Evolutionary conservation across 2,113 vertebrate genomes (phyloP).

Genomic region (Zapornia atra): DNA sequence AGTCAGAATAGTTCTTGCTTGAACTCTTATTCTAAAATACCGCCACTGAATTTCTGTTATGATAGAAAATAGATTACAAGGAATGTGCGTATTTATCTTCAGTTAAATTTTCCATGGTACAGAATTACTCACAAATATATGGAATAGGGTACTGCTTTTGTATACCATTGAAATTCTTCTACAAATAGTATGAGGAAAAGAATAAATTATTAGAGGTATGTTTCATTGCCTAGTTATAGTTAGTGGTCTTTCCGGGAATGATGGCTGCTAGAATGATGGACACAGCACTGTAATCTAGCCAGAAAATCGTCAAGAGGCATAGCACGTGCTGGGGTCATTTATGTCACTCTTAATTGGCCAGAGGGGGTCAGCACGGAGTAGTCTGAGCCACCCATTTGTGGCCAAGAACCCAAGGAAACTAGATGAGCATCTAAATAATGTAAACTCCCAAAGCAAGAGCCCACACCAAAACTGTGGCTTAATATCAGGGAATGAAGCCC

Average conservation of each 20-base stretch:
- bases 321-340: not conserved
- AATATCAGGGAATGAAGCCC: not conserved
- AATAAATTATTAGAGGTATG: not conserved
- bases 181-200: not conserved
- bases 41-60: not conserved
- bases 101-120: not conserved
- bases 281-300: not conserved
- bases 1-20: not conserved
- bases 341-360: slow-evolving; percentile 12
- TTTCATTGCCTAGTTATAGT: not conserved
- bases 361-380: not conserved
- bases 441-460: not conserved
- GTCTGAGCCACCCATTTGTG: not conserved
- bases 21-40: not conserved
- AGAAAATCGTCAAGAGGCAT: not conserved
- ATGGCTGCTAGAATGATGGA: not conserved
- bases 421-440: not conserved
- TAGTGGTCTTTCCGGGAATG: not conserved
- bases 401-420: not conserved
- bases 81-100: not conserved
- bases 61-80: not conserved
- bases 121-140: not conserved
- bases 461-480: not conserved
- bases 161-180: not conserved
- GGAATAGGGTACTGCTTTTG: not conserved